A percentile compares a stretch with the other conserved stretches of the same genome.
phyloP scores from a whole-genome alignment of 2,888 invertebrate species.

The Dicycla oo region DNA sequence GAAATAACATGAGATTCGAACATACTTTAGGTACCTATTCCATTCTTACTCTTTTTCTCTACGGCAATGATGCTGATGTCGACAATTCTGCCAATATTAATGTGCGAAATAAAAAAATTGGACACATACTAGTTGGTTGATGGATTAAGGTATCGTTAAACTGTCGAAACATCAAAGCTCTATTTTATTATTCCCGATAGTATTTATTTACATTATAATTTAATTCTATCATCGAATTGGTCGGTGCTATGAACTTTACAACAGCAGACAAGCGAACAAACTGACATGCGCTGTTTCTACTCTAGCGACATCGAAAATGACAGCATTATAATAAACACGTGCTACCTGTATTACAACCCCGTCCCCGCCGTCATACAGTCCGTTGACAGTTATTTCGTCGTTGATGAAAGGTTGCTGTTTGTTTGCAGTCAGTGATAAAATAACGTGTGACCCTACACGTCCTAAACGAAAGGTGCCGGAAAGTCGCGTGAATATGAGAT shows the following conservation, averaged over 20 bases:
- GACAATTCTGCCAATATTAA: no score
- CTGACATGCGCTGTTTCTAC: not conserved
- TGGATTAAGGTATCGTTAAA: not conserved
- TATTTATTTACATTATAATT: constrained; percentile 7
- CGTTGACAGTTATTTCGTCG: no score
- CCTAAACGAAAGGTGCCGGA: not conserved
- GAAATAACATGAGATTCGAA: not conserved
- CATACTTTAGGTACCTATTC: not conserved
- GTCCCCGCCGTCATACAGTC: no score
- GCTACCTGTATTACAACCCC: no score
- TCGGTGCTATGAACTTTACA: constrained; percentile 10
- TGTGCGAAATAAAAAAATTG: no score
- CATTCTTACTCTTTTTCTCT: no score
- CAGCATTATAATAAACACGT: not conserved
- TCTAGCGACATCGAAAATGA: not conserved
- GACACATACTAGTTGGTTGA: no score
- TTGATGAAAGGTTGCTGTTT: no score
- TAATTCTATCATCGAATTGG: constrained; percentile 3
- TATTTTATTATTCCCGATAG: constrained; percentile 1
- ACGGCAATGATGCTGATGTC: no score
- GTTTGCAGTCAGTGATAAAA: no score
- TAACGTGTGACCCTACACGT: no score
- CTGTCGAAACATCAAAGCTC: not conserved
- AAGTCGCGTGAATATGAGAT: not conserved
- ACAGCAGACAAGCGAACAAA: constrained; percentile 14